phyloP scores from a whole-genome alignment of 2,797 vertebrate species.

The Pogoniulus pusillus region DNA sequence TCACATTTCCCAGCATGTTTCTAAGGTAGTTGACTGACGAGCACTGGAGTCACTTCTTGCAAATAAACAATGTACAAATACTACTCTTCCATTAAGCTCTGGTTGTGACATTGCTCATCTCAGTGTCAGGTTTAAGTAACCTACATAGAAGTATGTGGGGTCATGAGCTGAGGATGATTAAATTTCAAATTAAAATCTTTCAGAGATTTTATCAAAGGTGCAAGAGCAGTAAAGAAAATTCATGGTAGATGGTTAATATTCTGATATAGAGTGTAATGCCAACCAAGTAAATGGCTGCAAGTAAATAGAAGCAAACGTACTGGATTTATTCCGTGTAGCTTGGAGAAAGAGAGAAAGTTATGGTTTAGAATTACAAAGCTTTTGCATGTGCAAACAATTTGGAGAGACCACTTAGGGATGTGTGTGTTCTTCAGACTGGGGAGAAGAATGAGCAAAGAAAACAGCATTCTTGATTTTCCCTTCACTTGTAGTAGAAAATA shows the following conservation, averaged over 20 bases:
- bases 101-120: neutral
- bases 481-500: neutral
- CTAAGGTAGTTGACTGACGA: neutral
- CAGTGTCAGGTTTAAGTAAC: neutral
- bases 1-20: neutral
- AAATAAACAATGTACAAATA: neutral
- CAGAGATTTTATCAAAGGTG: conserved; percentile 9
- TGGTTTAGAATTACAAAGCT: neutral
- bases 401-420: neutral
- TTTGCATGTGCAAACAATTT: neutral
- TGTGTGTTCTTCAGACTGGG: neutral
- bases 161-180: neutral
- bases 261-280: neutral
- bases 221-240: conserved; percentile 16
- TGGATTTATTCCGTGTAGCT: neutral
- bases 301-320: neutral
- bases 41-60: neutral
- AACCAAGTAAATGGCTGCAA: neutral
- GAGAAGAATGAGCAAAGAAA: neutral
- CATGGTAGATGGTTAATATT: neutral
- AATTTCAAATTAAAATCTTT: neutral
- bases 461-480: neutral
- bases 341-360: neutral
- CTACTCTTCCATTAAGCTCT: neutral
- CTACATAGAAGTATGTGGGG: neutral